Percentiles rank a stretch among this genome's conserved stretches.
Conservation (phyloP, 2,797 vertebrate genomes). For the Chiropotes sagulatus region DNA sequence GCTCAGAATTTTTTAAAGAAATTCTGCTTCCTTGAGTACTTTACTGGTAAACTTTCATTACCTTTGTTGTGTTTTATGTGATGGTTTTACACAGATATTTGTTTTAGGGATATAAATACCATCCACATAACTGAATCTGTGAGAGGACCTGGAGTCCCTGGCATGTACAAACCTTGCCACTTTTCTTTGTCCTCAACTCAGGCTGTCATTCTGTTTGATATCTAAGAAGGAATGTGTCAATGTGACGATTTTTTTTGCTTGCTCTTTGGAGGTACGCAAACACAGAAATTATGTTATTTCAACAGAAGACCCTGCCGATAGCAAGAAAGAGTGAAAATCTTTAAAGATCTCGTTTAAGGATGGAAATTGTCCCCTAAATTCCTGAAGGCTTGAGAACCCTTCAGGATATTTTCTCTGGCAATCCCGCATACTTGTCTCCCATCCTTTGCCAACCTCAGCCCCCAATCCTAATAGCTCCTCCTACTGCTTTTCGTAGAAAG, state of each 20-base stretch:
- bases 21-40: neutral
- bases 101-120: neutral
- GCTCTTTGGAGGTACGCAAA: neutral
- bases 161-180: neutral
- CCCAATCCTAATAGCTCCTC: neutral
- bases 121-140: neutral
- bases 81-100: neutral
- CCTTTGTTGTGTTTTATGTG: neutral
- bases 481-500: neutral
- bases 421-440: neutral
- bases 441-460: neutral
- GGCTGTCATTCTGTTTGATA: neutral
- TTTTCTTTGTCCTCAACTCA: slow-evolving; percentile 15
- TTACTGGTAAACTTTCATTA: neutral
- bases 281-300: slow-evolving; percentile 50
- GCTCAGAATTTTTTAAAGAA: neutral
- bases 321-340: slow-evolving; percentile 75
- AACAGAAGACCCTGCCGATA: slow-evolving; percentile 61
- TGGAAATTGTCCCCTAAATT: slow-evolving; percentile 66
- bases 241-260: neutral
- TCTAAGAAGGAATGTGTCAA: neutral
- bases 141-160: neutral
- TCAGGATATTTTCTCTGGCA: slow-evolving; percentile 31
- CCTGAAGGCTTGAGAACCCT: slow-evolving; percentile 53
- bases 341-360: slow-evolving; percentile 76